Conservation (phyloP, 1,140 invertebrate genomes). For the Atta colombica region DNA sequence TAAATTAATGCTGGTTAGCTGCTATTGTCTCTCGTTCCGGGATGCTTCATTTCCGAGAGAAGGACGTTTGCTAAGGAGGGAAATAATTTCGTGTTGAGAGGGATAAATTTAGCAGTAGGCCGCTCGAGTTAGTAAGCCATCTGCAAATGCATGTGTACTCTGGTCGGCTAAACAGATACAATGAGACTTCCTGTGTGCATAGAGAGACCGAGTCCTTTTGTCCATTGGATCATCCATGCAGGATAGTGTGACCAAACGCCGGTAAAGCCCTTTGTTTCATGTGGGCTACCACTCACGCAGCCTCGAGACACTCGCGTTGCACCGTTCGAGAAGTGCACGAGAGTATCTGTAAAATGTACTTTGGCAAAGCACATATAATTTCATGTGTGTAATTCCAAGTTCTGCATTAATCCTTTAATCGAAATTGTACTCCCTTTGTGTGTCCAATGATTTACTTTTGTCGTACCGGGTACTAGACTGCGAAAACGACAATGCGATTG, state of each 20-base stretch:
- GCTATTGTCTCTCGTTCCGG: neutral
- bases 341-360: constrained; percentile 35
- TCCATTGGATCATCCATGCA: constrained; percentile 50
- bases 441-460: neutral
- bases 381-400: constrained; percentile 1
- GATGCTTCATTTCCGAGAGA: neutral
- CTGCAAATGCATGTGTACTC: constrained; percentile 31
- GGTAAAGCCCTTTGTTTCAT: constrained; percentile 62
- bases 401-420: constrained; percentile 30
- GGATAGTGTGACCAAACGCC: constrained; percentile 62
- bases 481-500: neutral
- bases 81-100: constrained; percentile 27
- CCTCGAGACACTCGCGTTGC: constrained; percentile 46
- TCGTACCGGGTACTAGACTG: neutral
- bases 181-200: constrained; percentile 54
- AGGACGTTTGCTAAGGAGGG: neutral
- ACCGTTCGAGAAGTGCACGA: neutral
- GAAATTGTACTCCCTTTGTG: neutral
- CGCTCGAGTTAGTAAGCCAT: constrained; percentile 20
- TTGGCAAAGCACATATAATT: constrained; percentile 23
- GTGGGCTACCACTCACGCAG: constrained; percentile 29
- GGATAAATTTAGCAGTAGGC: constrained; percentile 45
- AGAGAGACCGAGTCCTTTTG: constrained; percentile 58
- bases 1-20: constrained; percentile 8
- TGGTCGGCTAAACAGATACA: constrained; percentile 56